Base-by-base conservation (phyloP, 2,797 vertebrate species). In the Oreochromis mossambicus region DNA sequence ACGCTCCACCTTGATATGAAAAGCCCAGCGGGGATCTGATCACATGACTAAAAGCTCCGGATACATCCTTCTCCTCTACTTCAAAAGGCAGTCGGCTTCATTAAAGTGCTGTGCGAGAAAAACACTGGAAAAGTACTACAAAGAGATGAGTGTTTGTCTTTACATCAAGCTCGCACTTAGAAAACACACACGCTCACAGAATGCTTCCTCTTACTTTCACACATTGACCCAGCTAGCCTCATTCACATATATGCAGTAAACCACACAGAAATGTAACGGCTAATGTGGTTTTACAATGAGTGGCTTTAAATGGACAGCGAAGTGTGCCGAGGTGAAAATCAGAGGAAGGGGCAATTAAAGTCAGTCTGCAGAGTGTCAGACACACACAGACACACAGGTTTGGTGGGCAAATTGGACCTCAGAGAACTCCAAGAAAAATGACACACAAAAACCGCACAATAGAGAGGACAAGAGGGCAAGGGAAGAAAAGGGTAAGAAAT, bases 1-100 rank as follows among this genome's bases (percentile, higher is more conserved):
- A 15, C 19, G 15, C 83, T 89, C 77, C 83, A 91, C 84, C 91
- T 91, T 87, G 82, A 92, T 83, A 80, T 90, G 86, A 88, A 87
- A 89, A 88, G 54, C 90, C 85, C 92, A 89, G 80, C 1, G 10
- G 91, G 83, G 87, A 85, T 91, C 46, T 89, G 86, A 88, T 80
- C 93, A 89, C 86, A 90, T 89, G 87, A 90, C 87, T 89, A 77
- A 81, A 84, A 83, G 78, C 55, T 3, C 13, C 73, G 80, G 79
- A 87, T 85, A 29, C 82, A 79, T 88, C 83, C 86, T 83, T 80
- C 70, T 84, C 58, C 56, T 81, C 24, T 36, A 86, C 90, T 91
- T 91, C 89, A 92, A 88, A 92, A 75, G 77, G 58, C 78, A 56
- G 78, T 46, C 9, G 19, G 81, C 85, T 85, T 92, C 87, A 88